phyloP scores from a whole-genome alignment of 2,113 vertebrate species.

The Serinus canaria region DNA sequence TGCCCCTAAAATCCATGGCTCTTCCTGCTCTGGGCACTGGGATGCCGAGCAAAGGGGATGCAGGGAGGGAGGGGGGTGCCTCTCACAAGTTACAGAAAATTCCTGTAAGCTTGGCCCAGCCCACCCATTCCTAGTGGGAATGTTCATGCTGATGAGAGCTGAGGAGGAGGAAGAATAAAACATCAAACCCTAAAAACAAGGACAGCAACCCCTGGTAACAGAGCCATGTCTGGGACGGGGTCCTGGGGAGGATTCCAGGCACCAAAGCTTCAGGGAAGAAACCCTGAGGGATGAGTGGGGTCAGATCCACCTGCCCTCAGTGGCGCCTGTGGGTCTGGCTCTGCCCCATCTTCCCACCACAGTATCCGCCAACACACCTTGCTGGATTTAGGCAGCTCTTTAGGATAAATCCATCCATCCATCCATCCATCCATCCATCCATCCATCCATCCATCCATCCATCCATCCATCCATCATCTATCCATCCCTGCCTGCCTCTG shows the following conservation, averaged over 20 bases:
- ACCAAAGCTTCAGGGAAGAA: neutral
- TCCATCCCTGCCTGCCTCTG: neutral
- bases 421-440: neutral
- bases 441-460: neutral
- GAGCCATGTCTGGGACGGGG: fast-evolving
- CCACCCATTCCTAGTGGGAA: neutral
- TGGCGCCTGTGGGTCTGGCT: neutral
- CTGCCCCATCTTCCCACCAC: neutral
- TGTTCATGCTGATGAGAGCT: neutral
- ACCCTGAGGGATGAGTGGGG: too few species aligned
- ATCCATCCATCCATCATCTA: neutral
- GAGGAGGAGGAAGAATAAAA: neutral
- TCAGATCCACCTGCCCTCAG: neutral
- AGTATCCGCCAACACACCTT: neutral
- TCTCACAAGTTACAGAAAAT: neutral
- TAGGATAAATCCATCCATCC: neutral
- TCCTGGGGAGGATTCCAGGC: neutral
- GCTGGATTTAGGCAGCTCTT: neutral
- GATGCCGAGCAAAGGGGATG: neutral
- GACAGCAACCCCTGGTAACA: neutral
- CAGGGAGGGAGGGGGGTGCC: neutral
- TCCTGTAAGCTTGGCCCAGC: neutral
- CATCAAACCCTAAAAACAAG: neutral
- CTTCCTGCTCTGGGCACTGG: neutral
- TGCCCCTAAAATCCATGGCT: neutral